phyloP scores from a whole-genome alignment of 2,797 vertebrate genomes.

The Onychomys leucogaster region DNA sequence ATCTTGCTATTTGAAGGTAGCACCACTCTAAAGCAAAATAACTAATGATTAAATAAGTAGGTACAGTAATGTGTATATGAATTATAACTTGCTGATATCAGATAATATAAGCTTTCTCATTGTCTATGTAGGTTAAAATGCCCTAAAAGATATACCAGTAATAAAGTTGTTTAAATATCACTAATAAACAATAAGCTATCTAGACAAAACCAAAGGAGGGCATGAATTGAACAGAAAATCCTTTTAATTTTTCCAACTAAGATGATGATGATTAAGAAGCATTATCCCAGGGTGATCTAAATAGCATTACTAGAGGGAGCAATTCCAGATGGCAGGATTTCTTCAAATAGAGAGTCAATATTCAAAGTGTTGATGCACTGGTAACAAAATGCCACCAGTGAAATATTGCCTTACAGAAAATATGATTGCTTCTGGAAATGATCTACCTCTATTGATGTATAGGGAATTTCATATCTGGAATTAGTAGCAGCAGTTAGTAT shows the following conservation, averaged over 20 bases:
- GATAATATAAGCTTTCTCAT: not conserved
- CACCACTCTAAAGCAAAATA: not conserved
- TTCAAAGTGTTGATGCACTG: conserved; percentile 39
- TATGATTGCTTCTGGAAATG: not conserved
- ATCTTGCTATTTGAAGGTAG: not conserved
- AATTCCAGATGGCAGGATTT: conserved; percentile 62
- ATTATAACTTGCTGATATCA: not conserved
- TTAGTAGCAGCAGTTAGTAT: not conserved
- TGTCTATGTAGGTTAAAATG: conserved; percentile 5
- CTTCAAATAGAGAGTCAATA: conserved; percentile 44
- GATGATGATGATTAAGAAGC: conserved; percentile 57
- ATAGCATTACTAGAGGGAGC: conserved; percentile 25
- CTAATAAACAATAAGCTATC: conserved; percentile 13
- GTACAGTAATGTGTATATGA: not conserved
- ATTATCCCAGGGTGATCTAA: conserved; percentile 19
- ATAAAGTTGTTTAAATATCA: conserved; percentile 43
- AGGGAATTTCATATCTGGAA: not conserved
- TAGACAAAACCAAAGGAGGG: conserved; percentile 8
- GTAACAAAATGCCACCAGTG: conserved; percentile 44
- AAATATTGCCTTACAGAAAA: conserved; percentile 35
- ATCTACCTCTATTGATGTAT: not conserved
- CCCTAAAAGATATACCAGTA: conserved; percentile 5
- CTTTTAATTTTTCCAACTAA: conserved; percentile 57
- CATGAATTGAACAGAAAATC: not conserved
- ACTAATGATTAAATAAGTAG: not conserved